phyloP scores from a whole-genome alignment of 2,888 invertebrate genomes.

The Pantelozetes paolii region DNA sequence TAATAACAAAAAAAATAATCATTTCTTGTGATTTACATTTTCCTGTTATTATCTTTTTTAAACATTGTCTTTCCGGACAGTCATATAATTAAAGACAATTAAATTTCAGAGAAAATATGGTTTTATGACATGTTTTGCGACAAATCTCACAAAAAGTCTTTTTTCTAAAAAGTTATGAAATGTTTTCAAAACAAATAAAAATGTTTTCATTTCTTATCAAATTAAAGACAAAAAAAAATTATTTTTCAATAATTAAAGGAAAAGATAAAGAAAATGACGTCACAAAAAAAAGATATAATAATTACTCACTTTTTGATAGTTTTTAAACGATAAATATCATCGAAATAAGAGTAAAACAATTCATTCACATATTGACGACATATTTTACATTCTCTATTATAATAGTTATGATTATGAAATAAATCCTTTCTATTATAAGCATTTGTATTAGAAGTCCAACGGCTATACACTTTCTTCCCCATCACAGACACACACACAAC shows the following conservation, averaged over 20 bases:
- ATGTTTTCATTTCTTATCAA: too few relatives aligned
- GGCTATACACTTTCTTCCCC: background rate
- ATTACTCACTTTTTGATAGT: constrained; percentile 1
- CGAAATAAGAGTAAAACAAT: constrained; percentile 5
- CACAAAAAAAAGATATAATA: too few relatives aligned
- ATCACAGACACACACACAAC: background rate
- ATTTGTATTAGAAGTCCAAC: too few relatives aligned
- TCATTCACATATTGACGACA: constrained; percentile 22
- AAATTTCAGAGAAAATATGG: too few relatives aligned
- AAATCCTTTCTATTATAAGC: background rate
- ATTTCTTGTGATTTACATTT: constrained; percentile 2
- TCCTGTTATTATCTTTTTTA: constrained; percentile 5
- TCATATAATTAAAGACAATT: too few relatives aligned
- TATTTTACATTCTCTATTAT: constrained; percentile 22
- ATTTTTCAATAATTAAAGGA: too few relatives aligned
- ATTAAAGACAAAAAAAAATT: too few relatives aligned
- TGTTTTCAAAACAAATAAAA: too few relatives aligned
- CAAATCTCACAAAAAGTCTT: too few relatives aligned
- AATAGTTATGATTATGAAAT: constrained; percentile 19
- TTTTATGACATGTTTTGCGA: too few relatives aligned
- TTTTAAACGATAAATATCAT: constrained; percentile 21
- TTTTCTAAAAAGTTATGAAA: too few relatives aligned
- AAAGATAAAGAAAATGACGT: too few relatives aligned
- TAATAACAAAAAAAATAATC: background rate
- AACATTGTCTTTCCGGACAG: background rate